A percentile compares a stretch with the other conserved stretches of the same genome.
Conservation (phyloP, 2,797 vertebrate genomes). For the Cirrhinus molitorella region DNA sequence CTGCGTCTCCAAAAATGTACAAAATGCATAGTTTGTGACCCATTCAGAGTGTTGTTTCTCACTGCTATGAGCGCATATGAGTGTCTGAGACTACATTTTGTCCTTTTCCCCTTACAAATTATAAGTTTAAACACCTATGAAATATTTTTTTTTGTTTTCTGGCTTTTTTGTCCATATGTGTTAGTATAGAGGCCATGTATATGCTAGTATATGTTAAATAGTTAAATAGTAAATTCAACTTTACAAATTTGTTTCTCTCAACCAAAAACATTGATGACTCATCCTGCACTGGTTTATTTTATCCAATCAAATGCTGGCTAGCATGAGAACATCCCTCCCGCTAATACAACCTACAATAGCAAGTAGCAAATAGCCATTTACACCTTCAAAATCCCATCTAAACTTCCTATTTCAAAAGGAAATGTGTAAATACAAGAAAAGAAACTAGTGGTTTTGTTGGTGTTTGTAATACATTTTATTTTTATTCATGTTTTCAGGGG, state of each 20-base stretch:
- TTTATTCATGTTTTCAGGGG: neutral
- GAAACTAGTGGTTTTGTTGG: neutral
- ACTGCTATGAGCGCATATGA: neutral
- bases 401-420: neutral
- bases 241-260: neutral
- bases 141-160: too few species aligned
- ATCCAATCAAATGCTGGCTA: neutral
- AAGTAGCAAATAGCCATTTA: neutral
- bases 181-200: neutral
- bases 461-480: neutral
- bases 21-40: neutral
- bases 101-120: neutral
- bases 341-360: neutral
- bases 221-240: neutral
- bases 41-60: neutral
- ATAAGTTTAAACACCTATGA: neutral
- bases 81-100: neutral
- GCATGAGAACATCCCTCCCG: neutral
- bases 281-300: slow-evolving; percentile 4
- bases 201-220: neutral
- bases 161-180: neutral
- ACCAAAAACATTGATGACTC: neutral
- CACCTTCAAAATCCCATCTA: neutral
- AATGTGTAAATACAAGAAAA: neutral
- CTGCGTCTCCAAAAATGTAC: slow-evolving; percentile 1